phyloP scores from a whole-genome alignment of 2,113 vertebrate species.

The Atherinomorus stipes region DNA sequence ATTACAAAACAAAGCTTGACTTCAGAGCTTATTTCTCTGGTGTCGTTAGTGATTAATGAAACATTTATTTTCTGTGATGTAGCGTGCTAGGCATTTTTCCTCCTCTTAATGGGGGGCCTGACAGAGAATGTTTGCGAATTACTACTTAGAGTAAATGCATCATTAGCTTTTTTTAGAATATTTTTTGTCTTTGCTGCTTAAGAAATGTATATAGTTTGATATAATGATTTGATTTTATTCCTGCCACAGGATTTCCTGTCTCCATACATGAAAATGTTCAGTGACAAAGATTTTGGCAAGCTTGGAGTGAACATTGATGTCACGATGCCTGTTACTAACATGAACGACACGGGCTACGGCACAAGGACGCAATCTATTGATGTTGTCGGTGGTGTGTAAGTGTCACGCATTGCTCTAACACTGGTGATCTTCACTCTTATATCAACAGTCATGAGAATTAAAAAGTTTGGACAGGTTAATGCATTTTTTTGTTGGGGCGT shows the following conservation, averaged over 20 bases:
- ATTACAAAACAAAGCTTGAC: background rate
- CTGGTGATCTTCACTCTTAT: background rate
- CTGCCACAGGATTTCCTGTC: conserved; percentile 86
- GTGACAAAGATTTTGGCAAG: conserved; percentile 87
- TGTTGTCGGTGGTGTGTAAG: conserved; percentile 92
- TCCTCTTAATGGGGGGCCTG: background rate
- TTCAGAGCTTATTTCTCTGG: background rate
- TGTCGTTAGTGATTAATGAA: background rate
- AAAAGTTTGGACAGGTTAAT: background rate
- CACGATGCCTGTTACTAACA: conserved; percentile 86
- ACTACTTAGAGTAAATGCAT: background rate
- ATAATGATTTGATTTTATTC: background rate
- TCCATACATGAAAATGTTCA: conserved; percentile 92
- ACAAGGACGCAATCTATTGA: conserved; percentile 89
- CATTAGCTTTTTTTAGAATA: conserved; percentile 3
- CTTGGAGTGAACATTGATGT: conserved; percentile 88
- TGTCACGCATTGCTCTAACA: conserved; percentile 42
- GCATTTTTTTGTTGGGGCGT: too few relatives aligned
- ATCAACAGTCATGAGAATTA: background rate
- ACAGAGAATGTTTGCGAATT: background rate
- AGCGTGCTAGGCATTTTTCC: background rate
- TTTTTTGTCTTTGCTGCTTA: too few relatives aligned
- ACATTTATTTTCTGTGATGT: background rate
- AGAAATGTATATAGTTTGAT: background rate
- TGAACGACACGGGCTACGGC: conserved; percentile 89